phyloP scores from a whole-genome alignment of 1,140 invertebrate genomes.

The Bombus impatiens region DNA sequence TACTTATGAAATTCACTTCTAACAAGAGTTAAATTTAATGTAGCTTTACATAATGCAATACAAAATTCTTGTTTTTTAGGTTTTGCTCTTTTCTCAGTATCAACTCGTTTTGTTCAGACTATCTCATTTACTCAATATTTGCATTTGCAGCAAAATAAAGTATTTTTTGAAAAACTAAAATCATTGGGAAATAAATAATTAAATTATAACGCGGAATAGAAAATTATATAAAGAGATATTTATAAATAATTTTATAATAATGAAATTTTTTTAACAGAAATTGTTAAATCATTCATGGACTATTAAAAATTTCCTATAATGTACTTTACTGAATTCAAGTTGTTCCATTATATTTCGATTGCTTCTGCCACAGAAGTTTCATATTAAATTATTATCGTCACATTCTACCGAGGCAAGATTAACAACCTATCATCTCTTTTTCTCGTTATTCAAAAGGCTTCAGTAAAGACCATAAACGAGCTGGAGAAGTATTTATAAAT shows the following conservation, averaged over 20 bases:
- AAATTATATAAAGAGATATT: background rate
- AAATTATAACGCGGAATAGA: background rate
- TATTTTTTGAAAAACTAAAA: background rate
- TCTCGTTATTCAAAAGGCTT: conserved; percentile 45
- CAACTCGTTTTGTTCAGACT: background rate
- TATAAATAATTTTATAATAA: background rate
- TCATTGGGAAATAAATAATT: background rate
- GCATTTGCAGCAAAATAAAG: background rate
- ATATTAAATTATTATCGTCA: conserved; percentile 25
- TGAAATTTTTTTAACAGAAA: background rate
- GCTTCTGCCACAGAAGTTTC: conserved; percentile 10
- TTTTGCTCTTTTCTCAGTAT: background rate
- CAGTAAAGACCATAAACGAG: conserved; percentile 42
- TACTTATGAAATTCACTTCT: background rate
- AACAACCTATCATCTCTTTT: conserved; percentile 44
- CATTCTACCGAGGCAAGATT: conserved; percentile 50
- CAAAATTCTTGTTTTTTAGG: conserved; percentile 7
- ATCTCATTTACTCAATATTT: background rate
- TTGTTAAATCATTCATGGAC: conserved; percentile 11
- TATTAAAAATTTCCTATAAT: background rate
- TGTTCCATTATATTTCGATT: background rate
- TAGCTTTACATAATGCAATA: background rate
- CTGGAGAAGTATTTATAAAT: conserved; percentile 42
- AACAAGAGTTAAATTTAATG: background rate
- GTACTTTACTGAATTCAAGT: background rate